These are phyloP conservation scores for Maniola hyperantus DNA, from an alignment of 2,888 invertebrate genomes.

Conservation along the genomic window DNA sequence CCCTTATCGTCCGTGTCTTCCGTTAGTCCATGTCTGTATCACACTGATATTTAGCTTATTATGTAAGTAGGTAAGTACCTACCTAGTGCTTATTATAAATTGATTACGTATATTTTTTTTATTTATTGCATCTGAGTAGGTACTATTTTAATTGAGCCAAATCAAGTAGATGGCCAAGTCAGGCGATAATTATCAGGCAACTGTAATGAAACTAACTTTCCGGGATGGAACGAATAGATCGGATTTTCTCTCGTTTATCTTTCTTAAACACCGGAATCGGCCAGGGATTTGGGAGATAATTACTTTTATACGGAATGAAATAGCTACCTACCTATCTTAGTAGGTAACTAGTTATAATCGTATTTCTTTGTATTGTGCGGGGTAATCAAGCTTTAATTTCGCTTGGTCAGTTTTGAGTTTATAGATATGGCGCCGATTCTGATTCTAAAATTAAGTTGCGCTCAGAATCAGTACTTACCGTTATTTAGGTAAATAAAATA, in stretches of 20 bases:
- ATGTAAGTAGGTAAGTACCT: too few species aligned
- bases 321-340: neutral
- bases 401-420: neutral
- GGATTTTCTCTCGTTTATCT: conserved; percentile 77
- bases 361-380: neutral
- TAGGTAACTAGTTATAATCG: neutral
- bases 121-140: too few species aligned
- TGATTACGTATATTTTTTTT: too few species aligned
- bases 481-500: too few species aligned
- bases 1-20: too few species aligned
- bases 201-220: conserved; percentile 46
- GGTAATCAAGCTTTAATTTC: conserved; percentile 5
- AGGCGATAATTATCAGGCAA: conserved; percentile 26
- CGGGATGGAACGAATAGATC: conserved; percentile 71
- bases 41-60: too few species aligned
- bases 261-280: conserved; percentile 80
- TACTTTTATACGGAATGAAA: conserved; percentile 55
- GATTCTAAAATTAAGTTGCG: too few species aligned
- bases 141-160: neutral
- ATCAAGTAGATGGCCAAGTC: conserved; percentile 12
- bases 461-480: too few species aligned
- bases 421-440: too few species aligned
- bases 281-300: conserved; percentile 73
- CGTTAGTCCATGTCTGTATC: too few species aligned
- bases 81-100: too few species aligned